These are phyloP conservation scores for Calameuta filiformis DNA, from an alignment of 2,888 invertebrate genomes.

Conservation along the genomic window DNA sequence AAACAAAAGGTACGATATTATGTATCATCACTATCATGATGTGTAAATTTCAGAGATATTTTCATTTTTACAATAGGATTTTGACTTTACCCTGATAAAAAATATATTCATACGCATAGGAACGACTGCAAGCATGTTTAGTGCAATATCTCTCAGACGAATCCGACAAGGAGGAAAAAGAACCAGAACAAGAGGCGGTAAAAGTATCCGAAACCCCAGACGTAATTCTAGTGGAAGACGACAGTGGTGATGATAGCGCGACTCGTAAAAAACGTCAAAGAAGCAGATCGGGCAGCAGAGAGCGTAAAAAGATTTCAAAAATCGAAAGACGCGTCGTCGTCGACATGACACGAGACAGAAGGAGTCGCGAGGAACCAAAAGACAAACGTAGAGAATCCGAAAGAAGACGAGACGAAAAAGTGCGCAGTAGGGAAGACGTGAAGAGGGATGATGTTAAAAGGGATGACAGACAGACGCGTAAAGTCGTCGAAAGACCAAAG, in stretches of 20 bases:
- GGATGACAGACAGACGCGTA: constrained; percentile 64
- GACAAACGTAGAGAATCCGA: constrained; percentile 47
- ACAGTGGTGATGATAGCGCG: constrained; percentile 70
- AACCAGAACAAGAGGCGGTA: constrained; percentile 58
- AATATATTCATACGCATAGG: constrained; percentile 51
- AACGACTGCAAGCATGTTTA: constrained; percentile 78
- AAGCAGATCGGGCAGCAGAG: constrained; percentile 57
- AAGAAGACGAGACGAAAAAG: constrained; percentile 54
- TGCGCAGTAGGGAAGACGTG: constrained; percentile 45
- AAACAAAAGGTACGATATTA: constrained; percentile 79
- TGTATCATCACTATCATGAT: not conserved
- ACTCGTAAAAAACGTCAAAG: constrained; percentile 63
- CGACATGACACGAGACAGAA: constrained; percentile 57
- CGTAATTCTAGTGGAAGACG: constrained; percentile 75
- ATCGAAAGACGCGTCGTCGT: constrained; percentile 59
- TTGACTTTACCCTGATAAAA: constrained; percentile 3
- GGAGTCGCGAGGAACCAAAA: constrained; percentile 45
- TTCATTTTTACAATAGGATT: not conserved
- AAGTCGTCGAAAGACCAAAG: constrained; percentile 64
- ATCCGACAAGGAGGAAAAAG: constrained; percentile 70
- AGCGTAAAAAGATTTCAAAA: constrained; percentile 52
- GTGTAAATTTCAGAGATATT: not conserved
- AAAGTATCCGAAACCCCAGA: constrained; percentile 68
- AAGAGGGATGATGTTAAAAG: constrained; percentile 59
- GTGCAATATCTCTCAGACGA: constrained; percentile 80